A percentile compares a stretch with the other conserved stretches of the same genome.
These are phyloP conservation scores for Lepidothrix coronata DNA, from an alignment of 2,113 vertebrate genomes.

Conservation along the genomic window DNA sequence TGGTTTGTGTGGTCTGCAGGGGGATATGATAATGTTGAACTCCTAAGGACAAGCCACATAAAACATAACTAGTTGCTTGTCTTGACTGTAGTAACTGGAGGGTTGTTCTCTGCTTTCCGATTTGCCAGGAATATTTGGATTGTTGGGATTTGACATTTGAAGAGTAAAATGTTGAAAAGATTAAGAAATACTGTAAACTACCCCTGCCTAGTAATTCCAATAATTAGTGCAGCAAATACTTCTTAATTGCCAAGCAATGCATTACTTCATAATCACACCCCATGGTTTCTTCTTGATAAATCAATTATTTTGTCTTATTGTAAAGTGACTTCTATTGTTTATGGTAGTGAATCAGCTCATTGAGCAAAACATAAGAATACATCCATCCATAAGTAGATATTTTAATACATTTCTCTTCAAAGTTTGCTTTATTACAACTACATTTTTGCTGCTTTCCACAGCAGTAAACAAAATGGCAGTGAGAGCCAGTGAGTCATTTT, in stretches of 20 bases:
- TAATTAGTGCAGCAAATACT: neutral
- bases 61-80: neutral
- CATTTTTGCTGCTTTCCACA: neutral
- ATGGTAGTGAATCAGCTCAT: neutral
- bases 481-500: neutral
- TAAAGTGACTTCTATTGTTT: neutral
- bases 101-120: neutral
- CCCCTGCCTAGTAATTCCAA: neutral
- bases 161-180: neutral
- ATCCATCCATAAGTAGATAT: neutral
- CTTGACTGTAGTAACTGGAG: neutral
- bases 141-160: neutral
- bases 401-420: neutral
- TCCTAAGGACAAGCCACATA: neutral
- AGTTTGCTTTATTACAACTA: neutral
- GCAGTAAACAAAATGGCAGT: constrained; percentile 54
- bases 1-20: neutral
- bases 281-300: neutral
- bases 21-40: neutral
- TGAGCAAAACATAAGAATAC: neutral
- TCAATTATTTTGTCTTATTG: neutral
- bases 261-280: neutral
- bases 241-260: neutral
- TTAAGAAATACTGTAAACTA: neutral
- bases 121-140: neutral